Evolutionary conservation across 2,888 invertebrate species (phyloP), one percentile per base, ranked within the genome.

Genomic region (Orthosia incerta): DNA sequence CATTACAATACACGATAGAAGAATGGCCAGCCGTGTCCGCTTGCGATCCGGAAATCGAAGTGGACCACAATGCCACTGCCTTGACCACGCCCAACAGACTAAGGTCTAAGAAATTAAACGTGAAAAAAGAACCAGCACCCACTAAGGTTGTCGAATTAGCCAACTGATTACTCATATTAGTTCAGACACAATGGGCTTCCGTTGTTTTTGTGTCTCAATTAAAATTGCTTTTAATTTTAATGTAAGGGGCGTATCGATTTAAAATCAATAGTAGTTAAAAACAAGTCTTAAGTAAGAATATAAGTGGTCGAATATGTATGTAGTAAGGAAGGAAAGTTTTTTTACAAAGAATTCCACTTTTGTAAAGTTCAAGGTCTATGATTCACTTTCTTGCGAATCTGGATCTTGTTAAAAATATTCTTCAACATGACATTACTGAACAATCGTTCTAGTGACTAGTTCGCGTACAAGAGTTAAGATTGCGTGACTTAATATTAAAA

Each of bases 101-200:
- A 92, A 95, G 96, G 95, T 93, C 93, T 93, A 95, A 96, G 96
- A 96, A 95, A 95, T 95, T 93, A 89, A 92, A 92, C 89, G 90
- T 87, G 76, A 55, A 86, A 85, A 90, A 90, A 82, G 76, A 88
- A 85, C 83, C 71, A 39, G 59, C 77, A 80, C 83, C 73, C 74
- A 86, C 76, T 87, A 88, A 90, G 87, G 88, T 88, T 89, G 79
- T 79, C 75, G 74, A 84, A 85, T 87, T 83, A 79, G 79, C 71
- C 71, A 74, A 85, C 80, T 79, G 67, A 81, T 75, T 80, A 84
- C 82, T 84, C 71, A 81, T 84, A 84, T 85, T 78, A 74, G 50
- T 62, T 26, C 39, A 74, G 53, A 68, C 67, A 84, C 67, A 76
- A 78, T 83, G 18, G 15, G 20, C 15, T 62, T 70, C 78, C 74